These are phyloP conservation scores for Lemur catta DNA, from an alignment of 2,797 vertebrate species.

Conservation along the genomic window DNA sequence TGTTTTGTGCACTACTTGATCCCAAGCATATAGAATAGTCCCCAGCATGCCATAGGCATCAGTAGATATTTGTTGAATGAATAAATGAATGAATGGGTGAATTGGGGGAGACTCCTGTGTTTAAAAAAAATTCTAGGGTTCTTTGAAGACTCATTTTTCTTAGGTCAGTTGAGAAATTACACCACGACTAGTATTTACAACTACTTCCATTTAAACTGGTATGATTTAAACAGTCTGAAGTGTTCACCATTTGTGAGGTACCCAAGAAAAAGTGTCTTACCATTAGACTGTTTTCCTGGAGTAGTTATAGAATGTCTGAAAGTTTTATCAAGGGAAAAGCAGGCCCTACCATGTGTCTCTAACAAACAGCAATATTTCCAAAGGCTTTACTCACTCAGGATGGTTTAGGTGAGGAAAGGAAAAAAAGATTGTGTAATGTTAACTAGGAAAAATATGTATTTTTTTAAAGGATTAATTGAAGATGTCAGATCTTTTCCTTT, in stretches of 20 bases:
- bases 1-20: not conserved
- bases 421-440: constrained; percentile 22
- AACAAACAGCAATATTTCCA: not conserved
- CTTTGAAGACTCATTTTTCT: not conserved
- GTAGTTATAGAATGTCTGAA: not conserved
- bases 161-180: not conserved
- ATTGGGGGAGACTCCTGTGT: not conserved
- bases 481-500: constrained; percentile 79
- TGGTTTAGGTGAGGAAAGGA: not conserved
- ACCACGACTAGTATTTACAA: not conserved
- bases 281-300: not conserved
- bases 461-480: constrained; percentile 82
- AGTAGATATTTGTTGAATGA: not conserved
- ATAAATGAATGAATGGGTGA: not conserved
- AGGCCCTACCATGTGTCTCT: not conserved
- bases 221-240: not conserved
- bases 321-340: not conserved
- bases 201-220: not conserved
- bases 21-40: not conserved
- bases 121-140: not conserved
- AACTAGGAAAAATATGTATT: constrained; percentile 57
- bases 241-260: not conserved
- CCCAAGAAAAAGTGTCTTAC: not conserved
- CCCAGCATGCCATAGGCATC: not conserved
- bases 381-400: not conserved